These are phyloP conservation scores for Pocillopora meandrina DNA, from an alignment of 92 coral and sea anemone species.

Conservation along the genomic window DNA sequence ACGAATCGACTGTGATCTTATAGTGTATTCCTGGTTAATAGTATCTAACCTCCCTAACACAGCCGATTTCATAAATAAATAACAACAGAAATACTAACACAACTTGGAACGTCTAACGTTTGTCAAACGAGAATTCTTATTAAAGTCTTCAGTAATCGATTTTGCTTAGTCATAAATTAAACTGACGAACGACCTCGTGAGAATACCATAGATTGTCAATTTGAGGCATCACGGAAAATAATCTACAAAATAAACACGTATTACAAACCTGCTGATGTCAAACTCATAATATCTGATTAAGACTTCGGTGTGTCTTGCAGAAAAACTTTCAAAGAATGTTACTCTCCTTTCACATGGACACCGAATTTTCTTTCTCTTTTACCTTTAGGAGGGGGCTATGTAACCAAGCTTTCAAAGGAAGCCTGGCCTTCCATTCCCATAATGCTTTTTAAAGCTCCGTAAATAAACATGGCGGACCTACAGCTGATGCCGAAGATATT, in stretches of 20 bases:
- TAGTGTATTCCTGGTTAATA: no score
- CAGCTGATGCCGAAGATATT: slow-evolving; percentile 30
- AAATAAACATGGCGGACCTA: slow-evolving; percentile 36
- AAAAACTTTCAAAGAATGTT: not conserved
- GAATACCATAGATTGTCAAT: not conserved
- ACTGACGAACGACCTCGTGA: not conserved
- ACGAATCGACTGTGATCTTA: no score
- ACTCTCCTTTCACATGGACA: slow-evolving; percentile 22
- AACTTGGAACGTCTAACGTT: no score
- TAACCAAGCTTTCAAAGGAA: slow-evolving; percentile 9
- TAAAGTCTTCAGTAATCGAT: not conserved
- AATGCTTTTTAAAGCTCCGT: not conserved
- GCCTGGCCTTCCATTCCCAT: slow-evolving; percentile 23
- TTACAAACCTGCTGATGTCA: slow-evolving; percentile 74
- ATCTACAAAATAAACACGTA: not conserved
- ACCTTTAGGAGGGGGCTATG: not conserved
- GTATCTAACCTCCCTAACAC: no score
- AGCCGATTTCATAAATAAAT: no score
- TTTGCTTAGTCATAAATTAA: slow-evolving; percentile 65
- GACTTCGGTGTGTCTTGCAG: not conserved
- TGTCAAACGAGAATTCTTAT: no score
- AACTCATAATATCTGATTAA: slow-evolving; percentile 41
- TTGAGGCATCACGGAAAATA: not conserved
- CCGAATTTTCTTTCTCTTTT: not conserved
- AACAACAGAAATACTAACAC: no score